Evolutionary conservation across 1,140 invertebrate genomes (phyloP), one percentile per base, ranked within the genome.

Genomic region (Tyrophagus putrescentiae): DNA sequence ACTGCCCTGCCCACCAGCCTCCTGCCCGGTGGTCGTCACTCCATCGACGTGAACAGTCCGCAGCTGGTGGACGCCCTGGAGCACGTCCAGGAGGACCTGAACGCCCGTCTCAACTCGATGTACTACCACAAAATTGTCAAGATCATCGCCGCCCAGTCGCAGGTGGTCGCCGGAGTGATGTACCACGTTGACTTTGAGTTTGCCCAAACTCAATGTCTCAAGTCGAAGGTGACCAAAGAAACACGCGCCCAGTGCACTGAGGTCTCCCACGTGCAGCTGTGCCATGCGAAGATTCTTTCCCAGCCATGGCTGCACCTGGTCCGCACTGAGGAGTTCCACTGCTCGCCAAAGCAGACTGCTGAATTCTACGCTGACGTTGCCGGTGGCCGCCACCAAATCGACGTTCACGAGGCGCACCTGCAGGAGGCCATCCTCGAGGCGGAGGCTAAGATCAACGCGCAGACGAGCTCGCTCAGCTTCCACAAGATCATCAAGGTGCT

Each of bases 171-270:
- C 16, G 56, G 56, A 23, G 32, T 36, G 18, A 57, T 6, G 33
- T 57, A 57, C 44, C 32, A 36, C 21, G 28, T 57, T 18, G 44
- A 31, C 23, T 52, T 57, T 41, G 56, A 57, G 44, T 7, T 57
- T 6, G 11, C 4, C 21, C 28, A 57, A 21, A 57, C 56, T 23
- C 25, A 36, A 13, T 57, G 56, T 41, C 25, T 54, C 6, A 54
- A 54, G 32, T 21, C 23, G 31, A 57, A 52, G 56, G 25, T 13
- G 9, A 11, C 6, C 18, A 57, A 31, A 41, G 33, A 52, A 16
- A 41, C 7, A 7, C 11, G 29, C 6, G 56, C 36, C 36, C 13
- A 48, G 31, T 48, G 45, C 18, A 48, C 13, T 48, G 21, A 48
- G 31, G 23, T 48, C 31, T 25, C 7, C 7, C 45, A 48, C 31